Conservation (phyloP, 2,797 vertebrate genomes). For the Bryconaethiops microstoma region DNA sequence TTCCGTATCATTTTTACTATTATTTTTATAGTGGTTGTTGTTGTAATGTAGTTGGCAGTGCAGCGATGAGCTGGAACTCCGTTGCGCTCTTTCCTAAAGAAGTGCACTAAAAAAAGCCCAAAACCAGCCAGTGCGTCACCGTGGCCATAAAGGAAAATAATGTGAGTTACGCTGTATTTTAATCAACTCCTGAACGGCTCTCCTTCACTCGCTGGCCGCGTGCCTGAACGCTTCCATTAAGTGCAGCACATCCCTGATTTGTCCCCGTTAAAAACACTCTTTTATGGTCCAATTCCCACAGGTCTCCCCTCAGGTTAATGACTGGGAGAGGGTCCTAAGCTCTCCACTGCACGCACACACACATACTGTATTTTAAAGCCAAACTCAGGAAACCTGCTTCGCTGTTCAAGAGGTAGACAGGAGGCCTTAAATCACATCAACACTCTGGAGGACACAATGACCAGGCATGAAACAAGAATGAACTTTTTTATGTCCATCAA, state of each 20-base stretch:
- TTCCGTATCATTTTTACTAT: too few relatives aligned
- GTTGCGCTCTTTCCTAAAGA: constrained; percentile 62
- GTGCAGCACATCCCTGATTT: constrained; percentile 76
- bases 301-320: constrained; percentile 77
- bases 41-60: neutral
- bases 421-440: constrained; percentile 72
- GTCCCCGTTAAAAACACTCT: constrained; percentile 77
- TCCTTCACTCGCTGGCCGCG: constrained; percentile 75
- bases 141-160: constrained; percentile 82
- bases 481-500: constrained; percentile 58
- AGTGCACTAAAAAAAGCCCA: constrained; percentile 72
- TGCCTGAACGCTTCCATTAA: constrained; percentile 79
- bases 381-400: constrained; percentile 72
- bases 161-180: constrained; percentile 84
- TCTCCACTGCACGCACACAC: constrained; percentile 46
- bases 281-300: constrained; percentile 78
- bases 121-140: constrained; percentile 78
- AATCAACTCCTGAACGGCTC: constrained; percentile 79
- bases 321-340: constrained; percentile 75
- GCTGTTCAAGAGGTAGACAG: constrained; percentile 66
- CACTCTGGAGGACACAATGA: constrained; percentile 67
- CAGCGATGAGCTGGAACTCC: neutral
- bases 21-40: neutral
- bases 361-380: constrained; percentile 76
- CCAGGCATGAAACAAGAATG: constrained; percentile 59